Conservation (phyloP, 2,888 invertebrate genomes). For the Leptodirus hochenwartii region DNA sequence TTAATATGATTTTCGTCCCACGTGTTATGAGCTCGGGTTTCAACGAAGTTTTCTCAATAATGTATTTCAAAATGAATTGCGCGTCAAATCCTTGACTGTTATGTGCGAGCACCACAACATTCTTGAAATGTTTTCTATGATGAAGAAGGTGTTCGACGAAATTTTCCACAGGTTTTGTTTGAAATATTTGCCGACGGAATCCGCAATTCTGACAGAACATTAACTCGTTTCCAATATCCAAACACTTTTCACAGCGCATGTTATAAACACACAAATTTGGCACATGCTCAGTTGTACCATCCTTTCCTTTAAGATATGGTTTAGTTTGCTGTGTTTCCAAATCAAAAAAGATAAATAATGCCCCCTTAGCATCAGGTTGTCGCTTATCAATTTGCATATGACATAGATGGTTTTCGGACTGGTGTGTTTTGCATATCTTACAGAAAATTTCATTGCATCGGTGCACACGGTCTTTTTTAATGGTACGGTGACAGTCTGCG, state of each 20-base stretch:
- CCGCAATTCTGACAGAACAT: no score
- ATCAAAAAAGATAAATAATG: constrained; percentile 12
- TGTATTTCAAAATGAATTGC: constrained; percentile 10
- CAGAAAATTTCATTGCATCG: no score
- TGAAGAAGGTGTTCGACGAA: constrained; percentile 6
- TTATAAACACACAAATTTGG: constrained; percentile 11
- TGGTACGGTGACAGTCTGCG: constrained; percentile 2
- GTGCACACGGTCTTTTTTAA: no score
- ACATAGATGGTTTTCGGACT: no score
- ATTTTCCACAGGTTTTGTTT: constrained; percentile 1
- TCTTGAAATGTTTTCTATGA: constrained; percentile 5
- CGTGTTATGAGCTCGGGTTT: constrained; percentile 13
- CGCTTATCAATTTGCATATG: no score
- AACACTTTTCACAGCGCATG: constrained; percentile 6
- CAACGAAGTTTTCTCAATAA: constrained; percentile 4
- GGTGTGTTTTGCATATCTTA: no score
- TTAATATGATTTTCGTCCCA: constrained; percentile 9
- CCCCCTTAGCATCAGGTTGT: no score
- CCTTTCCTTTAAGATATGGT: not conserved
- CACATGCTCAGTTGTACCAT: constrained; percentile 9
- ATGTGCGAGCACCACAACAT: constrained; percentile 9
- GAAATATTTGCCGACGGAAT: no score
- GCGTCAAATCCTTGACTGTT: constrained; percentile 10
- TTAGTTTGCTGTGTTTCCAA: constrained; percentile 11
- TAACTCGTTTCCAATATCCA: no score